Evolutionary conservation across 2,888 invertebrate genomes (phyloP).

Genomic region (Lagria hirta): DNA sequence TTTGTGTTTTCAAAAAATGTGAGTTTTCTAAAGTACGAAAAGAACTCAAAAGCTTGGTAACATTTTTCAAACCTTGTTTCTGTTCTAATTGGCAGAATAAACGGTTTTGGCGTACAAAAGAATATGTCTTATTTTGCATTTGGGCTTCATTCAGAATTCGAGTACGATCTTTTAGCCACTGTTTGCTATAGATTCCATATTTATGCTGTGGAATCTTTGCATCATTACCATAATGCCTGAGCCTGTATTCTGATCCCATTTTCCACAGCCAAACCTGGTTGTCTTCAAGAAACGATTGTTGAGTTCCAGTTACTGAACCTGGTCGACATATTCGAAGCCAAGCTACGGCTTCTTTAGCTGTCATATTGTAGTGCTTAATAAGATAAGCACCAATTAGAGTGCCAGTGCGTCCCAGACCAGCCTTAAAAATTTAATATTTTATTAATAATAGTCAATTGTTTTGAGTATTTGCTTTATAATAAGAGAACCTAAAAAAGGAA

Average conservation of each 20-base stretch:
- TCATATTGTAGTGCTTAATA: slow-evolving; percentile 80
- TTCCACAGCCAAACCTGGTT: slow-evolving; percentile 54
- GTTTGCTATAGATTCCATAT: slow-evolving; percentile 55
- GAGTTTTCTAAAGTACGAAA: slow-evolving; percentile 17
- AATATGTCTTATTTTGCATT: slow-evolving; percentile 7
- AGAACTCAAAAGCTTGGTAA: slow-evolving; percentile 13
- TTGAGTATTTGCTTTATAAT: too few species aligned
- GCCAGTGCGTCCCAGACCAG: slow-evolving; percentile 89
- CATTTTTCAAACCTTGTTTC: slow-evolving; percentile 13
- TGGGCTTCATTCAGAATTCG: slow-evolving; percentile 31
- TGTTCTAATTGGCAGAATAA: slow-evolving; percentile 11
- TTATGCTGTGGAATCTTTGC: slow-evolving; percentile 54
- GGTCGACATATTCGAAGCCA: slow-evolving; percentile 89
- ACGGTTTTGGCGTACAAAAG: slow-evolving; percentile 2
- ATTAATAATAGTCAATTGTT: neutral
- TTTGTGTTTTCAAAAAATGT: too few species aligned
- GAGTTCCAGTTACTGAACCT: slow-evolving; percentile 85
- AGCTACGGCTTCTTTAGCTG: slow-evolving; percentile 80
- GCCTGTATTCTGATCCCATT: slow-evolving; percentile 60
- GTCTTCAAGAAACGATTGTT: slow-evolving; percentile 72
- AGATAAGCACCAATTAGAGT: slow-evolving; percentile 86
- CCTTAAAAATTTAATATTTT: slow-evolving; percentile 55
- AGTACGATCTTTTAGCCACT: slow-evolving; percentile 45
- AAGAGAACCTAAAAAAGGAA: too few species aligned
- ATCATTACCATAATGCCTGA: slow-evolving; percentile 51